Evolutionary conservation across 2,797 vertebrate species (phyloP), one percentile per base, ranked within the genome.

Genomic region (Sebastes itinus): DNA sequence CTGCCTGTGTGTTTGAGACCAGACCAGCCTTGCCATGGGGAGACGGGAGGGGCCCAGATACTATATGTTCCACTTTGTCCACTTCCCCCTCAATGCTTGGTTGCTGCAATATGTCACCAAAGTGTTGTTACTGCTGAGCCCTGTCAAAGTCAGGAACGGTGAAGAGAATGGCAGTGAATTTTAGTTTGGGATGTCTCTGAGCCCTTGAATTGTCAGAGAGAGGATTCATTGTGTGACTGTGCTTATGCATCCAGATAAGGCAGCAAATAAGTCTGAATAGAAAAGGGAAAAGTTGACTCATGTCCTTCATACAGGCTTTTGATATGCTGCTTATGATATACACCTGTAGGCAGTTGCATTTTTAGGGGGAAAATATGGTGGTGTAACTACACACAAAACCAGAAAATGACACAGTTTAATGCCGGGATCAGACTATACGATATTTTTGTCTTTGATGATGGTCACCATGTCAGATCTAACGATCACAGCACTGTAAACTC

Each of bases 11-110:
- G 91, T 92, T 88, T 89, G 88, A 90, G 81, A 81, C 62, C 91
- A 93, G 89, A 88, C 89, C 88, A 92, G 92, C 91, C 90, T 87
- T 87, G 91, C 87, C 91, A 91, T 75, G 79, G 90, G 91, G 92
- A 92, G 91, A 93, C 10, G 87, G 92, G 87, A 74, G 46, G 78
- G 77, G 62, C 60, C 54, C 62, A 80, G 61, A 77, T 73, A 42
- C 13, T 42, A 71, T 75, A 74, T 88, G 86, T 91, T 83, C 64
- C 80, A 77, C 67, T 75, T 78, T 82, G 78, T 78, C 35, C 75
- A 87, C 70, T 42, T 77, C 75, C 72, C 62, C 30, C 58, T 58
- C 67, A 83, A 81, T 42, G 77, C 81, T 87, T 87, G 60, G 61
- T 89, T 64, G 65, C 74, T 81, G 78, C 77, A 58, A 80, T 72